Evolutionary conservation across 2,113 vertebrate species (phyloP).

Genomic region (Sceloporus tristichus): DNA sequence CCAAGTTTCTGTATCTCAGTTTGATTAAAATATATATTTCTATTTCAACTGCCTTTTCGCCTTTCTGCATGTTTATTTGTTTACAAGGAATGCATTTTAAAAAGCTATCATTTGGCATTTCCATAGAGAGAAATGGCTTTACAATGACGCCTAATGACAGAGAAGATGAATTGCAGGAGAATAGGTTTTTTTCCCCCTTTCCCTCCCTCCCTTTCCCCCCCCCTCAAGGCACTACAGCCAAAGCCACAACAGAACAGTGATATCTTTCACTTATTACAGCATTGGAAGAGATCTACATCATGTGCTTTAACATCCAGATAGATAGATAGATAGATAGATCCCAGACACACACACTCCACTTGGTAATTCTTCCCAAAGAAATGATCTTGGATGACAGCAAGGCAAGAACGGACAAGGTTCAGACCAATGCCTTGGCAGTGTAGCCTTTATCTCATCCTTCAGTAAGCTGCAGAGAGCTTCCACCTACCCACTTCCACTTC

Average conservation of each 20-base stretch:
- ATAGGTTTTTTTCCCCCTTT: conserved; percentile 27
- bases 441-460: conserved; percentile 45
- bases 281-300: conserved; percentile 64
- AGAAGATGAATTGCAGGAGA: conserved; percentile 79
- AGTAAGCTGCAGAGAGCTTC: conserved; percentile 63
- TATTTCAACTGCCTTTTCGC: conserved; percentile 38
- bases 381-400: conserved; percentile 20
- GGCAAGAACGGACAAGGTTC: conserved; percentile 1
- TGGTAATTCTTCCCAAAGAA: conserved; percentile 22
- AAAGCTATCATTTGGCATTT: conserved; percentile 36
- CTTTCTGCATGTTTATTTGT: conserved; percentile 38
- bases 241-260: conserved; percentile 44
- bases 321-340: background rate
- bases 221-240: conserved; percentile 51
- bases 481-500: conserved; percentile 54
- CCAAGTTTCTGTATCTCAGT: background rate
- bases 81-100: conserved; percentile 30
- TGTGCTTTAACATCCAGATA: background rate
- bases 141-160: conserved; percentile 84
- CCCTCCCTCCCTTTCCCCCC: background rate
- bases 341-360: background rate
- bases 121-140: conserved; percentile 75
- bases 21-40: conserved; percentile 60
- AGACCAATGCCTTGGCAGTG: conserved; percentile 43
- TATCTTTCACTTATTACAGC: conserved; percentile 33